Evolutionary conservation across 2,797 vertebrate species (phyloP).

Genomic region (Amazona ochrocephala): DNA sequence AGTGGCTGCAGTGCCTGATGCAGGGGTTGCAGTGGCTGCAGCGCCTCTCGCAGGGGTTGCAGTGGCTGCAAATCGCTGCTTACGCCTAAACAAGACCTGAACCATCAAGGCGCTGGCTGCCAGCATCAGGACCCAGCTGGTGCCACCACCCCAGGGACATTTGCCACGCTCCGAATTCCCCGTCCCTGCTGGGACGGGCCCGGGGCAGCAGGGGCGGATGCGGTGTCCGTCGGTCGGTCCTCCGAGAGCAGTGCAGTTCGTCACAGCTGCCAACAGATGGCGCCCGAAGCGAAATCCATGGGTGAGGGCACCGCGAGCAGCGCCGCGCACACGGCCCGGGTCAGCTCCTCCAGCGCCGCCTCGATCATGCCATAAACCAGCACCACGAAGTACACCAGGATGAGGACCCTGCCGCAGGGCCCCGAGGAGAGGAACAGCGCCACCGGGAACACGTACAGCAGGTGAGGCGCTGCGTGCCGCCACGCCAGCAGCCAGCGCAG

Average conservation of each 20-base stretch:
- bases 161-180: no score
- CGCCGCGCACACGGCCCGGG: background rate
- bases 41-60: no score
- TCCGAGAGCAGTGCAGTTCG: background rate
- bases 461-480: no score
- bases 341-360: no score
- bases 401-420: background rate
- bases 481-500: background rate
- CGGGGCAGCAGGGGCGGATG: no score
- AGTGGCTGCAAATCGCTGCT: background rate
- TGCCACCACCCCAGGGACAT: background rate
- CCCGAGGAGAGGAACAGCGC: no score
- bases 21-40: no score
- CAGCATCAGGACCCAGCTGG: background rate
- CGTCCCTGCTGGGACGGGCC: no score
- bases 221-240: rapidly evolving
- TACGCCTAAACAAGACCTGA: background rate
- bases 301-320: background rate
- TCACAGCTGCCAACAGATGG: background rate
- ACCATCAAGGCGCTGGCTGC: background rate
- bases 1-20: no score
- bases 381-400: background rate
- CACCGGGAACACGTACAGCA: background rate
- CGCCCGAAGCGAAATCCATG: no score
- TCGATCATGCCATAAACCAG: background rate